A percentile compares a stretch with the other conserved stretches of the same genome.
These are phyloP conservation scores for Cyprinodon variegatus DNA, from an alignment of 2,113 vertebrate genomes.

Conservation along the genomic window DNA sequence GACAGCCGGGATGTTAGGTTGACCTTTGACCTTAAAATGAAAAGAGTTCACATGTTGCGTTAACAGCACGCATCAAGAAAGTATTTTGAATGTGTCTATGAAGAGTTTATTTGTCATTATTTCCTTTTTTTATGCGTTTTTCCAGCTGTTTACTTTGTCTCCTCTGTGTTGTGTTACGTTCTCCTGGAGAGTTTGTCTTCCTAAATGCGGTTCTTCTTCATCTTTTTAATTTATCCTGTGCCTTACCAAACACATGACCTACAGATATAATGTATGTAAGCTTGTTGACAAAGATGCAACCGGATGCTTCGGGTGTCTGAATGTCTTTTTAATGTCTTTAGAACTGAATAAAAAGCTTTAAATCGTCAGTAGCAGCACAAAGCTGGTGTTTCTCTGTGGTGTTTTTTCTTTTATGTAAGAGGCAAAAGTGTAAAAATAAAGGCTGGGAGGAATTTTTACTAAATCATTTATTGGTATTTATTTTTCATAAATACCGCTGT, in stretches of 20 bases:
- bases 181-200: slow-evolving; percentile 8
- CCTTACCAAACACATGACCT: slow-evolving; percentile 77
- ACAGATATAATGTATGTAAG: slow-evolving; percentile 19
- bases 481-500: no score
- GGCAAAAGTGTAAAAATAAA: no score
- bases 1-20: background rate
- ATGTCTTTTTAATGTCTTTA: slow-evolving; percentile 61
- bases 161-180: slow-evolving; percentile 9
- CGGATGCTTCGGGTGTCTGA: slow-evolving; percentile 23
- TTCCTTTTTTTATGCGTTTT: background rate
- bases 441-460: background rate
- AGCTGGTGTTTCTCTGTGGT: slow-evolving; percentile 10
- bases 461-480: no score
- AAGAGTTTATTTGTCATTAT: slow-evolving; percentile 14
- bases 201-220: slow-evolving; percentile 43
- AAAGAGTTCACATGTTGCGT: slow-evolving; percentile 10
- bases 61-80: slow-evolving; percentile 17
- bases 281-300: slow-evolving; percentile 5
- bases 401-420: background rate
- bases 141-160: background rate
- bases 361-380: slow-evolving; percentile 39
- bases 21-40: slow-evolving; percentile 28
- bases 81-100: slow-evolving; percentile 32
- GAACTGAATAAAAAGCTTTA: slow-evolving; percentile 71
- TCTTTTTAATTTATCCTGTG: slow-evolving; percentile 83